Base-by-base conservation (phyloP, 2,888 invertebrate species). In the Rosalia funebris region DNA sequence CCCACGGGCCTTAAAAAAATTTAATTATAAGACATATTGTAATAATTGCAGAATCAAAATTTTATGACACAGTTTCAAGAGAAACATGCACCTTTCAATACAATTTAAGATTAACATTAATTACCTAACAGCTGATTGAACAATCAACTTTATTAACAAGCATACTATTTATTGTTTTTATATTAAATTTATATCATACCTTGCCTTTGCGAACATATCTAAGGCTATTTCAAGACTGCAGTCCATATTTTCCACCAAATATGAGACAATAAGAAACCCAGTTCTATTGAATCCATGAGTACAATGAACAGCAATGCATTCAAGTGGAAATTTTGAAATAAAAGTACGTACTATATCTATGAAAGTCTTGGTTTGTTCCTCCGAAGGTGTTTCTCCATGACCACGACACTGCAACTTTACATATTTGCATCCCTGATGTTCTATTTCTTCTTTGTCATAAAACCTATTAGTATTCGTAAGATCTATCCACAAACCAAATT, bases 271-370 rank as follows among this genome's bases (percentile, higher is more conserved):
- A 3, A 99, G 84, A 77, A 98, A 99, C 0, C 99, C 99, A 4
- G 98, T 98, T 70, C 99, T 86, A 80, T 99, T 99, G 81, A 98
- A 99, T 0, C 99, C 99, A 81, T 99, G 99, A 0, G 99, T 98
- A 77, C 97, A 98, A 79, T 97, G 97, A 4, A 98, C 90, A 4
- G 89, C 93, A 68, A 93, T 89, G 44, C 86, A 80, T 74, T 94
- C 89, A 58, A 92, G 79, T 0, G 97, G 96, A 75, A 93, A 86
- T 65, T 92, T 88, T 14, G 85, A 83, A 20, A 94, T 89, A 76
- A 95, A 98, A 64, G 87, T 86, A 53, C 88, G 87, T 57, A 95
- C 95, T 41, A 93, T 79, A 64, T 89, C 83, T 60, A 97, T 89
- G 78, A 99, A 99, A n/a, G 87, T 81, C 79, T 79, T 84, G 0